Evolutionary conservation across 2,888 invertebrate species (phyloP).

Genomic region (Marronus borbonicus): DNA sequence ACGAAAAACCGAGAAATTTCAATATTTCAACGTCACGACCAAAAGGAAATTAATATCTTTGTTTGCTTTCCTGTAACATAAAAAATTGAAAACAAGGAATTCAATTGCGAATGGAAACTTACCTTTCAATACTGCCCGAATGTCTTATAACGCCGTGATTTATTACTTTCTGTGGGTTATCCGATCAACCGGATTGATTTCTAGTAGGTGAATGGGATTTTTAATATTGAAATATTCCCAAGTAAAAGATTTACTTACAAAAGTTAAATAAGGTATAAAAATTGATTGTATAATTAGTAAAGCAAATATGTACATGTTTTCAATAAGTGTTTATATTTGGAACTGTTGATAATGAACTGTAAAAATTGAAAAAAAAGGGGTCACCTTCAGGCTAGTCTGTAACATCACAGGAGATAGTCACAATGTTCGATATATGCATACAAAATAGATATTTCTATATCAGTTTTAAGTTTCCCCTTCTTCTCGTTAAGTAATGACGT

Average conservation of each 20-base stretch:
- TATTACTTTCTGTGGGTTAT: conserved; percentile 21
- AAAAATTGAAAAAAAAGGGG: too few species aligned
- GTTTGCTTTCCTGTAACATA: conserved; percentile 20
- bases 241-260: background rate
- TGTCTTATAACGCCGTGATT: conserved; percentile 8
- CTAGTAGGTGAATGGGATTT: conserved; percentile 29
- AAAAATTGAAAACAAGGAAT: background rate
- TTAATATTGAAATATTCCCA: background rate
- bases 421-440: too few species aligned
- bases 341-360: too few species aligned
- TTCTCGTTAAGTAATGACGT: too few species aligned
- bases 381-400: too few species aligned
- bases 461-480: too few species aligned
- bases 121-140: conserved; percentile 18
- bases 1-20: conserved; percentile 13
- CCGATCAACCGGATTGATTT: conserved; percentile 9
- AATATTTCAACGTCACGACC: conserved; percentile 31
- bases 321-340: too few species aligned
- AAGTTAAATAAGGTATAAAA: conserved; percentile 2
- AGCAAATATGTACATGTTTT: background rate
- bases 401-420: too few species aligned
- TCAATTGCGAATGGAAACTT: conserved; percentile 16
- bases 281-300: background rate
- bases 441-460: too few species aligned
- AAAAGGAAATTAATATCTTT: conserved; percentile 33